These are phyloP conservation scores for Coptotermes formosanus DNA, from an alignment of 1,140 invertebrate genomes.

Conservation along the genomic window DNA sequence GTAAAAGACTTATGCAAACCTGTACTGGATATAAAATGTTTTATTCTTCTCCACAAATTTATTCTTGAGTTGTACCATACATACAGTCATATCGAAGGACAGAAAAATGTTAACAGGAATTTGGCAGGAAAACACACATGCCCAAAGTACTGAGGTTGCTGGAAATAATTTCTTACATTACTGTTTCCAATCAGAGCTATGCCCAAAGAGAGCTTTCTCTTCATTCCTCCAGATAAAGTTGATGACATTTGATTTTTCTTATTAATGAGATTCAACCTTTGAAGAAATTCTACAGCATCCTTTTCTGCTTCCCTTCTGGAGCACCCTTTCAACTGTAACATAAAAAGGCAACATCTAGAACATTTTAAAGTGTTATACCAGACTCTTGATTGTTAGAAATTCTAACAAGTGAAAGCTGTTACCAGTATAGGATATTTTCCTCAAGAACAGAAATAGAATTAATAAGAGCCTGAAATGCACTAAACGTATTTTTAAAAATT, in stretches of 20 bases:
- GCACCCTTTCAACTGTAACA: slow-evolving; percentile 60
- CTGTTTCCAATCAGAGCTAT: slow-evolving; percentile 70
- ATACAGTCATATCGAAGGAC: not conserved
- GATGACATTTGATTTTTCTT: slow-evolving; percentile 58
- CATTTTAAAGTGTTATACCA: no score
- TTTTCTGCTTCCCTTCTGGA: slow-evolving; percentile 52
- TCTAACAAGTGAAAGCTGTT: no score
- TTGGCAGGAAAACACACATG: not conserved
- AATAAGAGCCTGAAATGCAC: no score
- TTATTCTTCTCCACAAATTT: no score
- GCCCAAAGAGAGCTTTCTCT: slow-evolving; percentile 74
- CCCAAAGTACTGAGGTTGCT: no score
- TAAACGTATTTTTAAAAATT: no score
- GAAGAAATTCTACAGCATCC: slow-evolving; percentile 51
- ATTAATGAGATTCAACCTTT: slow-evolving; percentile 54
- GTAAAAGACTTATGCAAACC: no score
- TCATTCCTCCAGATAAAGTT: slow-evolving; percentile 81
- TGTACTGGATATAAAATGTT: no score
- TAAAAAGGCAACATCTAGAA: not conserved
- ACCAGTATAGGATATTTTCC: no score
- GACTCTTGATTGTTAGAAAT: no score
- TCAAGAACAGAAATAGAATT: no score
- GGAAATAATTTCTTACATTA: slow-evolving; percentile 40
- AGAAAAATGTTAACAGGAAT: not conserved
- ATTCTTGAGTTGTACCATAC: not conserved